A percentile compares a stretch with the other conserved stretches of the same genome.
Conservation (phyloP, 2,797 vertebrate species). For the Trichosurus vulpecula region DNA sequence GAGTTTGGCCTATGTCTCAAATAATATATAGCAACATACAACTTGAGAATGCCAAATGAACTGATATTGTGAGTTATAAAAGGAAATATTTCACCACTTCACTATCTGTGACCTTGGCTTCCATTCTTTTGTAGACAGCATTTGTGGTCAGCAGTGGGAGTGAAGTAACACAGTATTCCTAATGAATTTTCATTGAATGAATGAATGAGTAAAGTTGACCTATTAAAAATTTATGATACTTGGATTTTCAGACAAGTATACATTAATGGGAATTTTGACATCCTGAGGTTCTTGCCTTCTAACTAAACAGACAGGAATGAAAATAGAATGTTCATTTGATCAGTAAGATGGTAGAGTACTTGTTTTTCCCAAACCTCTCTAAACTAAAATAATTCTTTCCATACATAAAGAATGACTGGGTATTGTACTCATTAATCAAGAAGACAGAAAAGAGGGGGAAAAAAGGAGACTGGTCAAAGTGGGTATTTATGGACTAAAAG, state of each 20-base stretch:
- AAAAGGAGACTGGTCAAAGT: neutral
- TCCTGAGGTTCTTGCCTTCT: too few relatives aligned
- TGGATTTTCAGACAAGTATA: neutral
- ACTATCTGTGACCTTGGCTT: constrained; percentile 2
- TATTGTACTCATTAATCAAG: too few relatives aligned
- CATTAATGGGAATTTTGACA: too few relatives aligned
- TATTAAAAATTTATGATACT: neutral
- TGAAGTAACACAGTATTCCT: neutral
- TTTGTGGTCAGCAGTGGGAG: neutral
- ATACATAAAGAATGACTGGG: too few relatives aligned
- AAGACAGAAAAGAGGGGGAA: too few relatives aligned
- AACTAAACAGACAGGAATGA: neutral
- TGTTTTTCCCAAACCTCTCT: neutral
- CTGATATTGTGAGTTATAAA: neutral
- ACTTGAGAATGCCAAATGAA: neutral
- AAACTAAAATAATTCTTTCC: neutral
- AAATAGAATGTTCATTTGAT: neutral
- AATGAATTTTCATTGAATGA: neutral
- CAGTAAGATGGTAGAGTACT: neutral
- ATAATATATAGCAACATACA: neutral
- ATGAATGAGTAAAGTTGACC: neutral
- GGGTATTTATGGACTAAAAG: too few relatives aligned
- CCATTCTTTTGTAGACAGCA: neutral
- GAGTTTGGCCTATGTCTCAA: constrained; percentile 1
- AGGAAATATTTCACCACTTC: neutral